phyloP scores from a whole-genome alignment of 2,888 invertebrate species.

The Argyresthia goedartella region DNA sequence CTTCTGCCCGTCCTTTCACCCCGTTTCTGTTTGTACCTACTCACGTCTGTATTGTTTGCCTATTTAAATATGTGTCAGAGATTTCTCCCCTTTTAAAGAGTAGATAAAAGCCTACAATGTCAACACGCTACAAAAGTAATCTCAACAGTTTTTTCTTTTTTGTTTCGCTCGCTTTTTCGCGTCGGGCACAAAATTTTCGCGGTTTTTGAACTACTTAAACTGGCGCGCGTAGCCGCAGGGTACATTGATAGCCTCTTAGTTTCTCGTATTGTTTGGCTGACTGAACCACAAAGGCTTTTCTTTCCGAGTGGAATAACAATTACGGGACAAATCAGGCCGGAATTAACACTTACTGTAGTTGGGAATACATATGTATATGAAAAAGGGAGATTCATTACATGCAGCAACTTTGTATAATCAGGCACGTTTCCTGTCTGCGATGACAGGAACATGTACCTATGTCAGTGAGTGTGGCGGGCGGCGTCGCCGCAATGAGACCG shows the following conservation, averaged over 20 bases:
- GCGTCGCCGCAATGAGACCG: constrained; percentile 2
- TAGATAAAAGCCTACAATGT: constrained; percentile 66
- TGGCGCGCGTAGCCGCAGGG: background rate
- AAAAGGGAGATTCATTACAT: too few relatives aligned
- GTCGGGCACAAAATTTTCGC: constrained; percentile 16
- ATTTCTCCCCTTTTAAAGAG: constrained; percentile 57
- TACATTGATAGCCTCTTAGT: background rate
- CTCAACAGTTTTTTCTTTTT: constrained; percentile 43
- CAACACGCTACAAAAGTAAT: constrained; percentile 63
- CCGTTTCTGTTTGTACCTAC: constrained; percentile 1
- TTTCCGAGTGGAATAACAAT: too few relatives aligned
- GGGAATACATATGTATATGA: too few relatives aligned
- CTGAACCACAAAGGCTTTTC: background rate
- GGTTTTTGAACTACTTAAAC: constrained; percentile 12
- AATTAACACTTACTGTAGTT: too few relatives aligned
- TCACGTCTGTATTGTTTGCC: constrained; percentile 42
- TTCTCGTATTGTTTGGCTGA: background rate
- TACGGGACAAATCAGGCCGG: too few relatives aligned
- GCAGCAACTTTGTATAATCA: background rate
- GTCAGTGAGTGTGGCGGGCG: too few relatives aligned
- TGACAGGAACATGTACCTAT: background rate
- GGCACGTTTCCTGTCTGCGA: background rate
- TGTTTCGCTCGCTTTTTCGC: constrained; percentile 24
- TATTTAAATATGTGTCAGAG: constrained; percentile 67
- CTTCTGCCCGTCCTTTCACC: background rate